Evolutionary conservation across 2,113 vertebrate species (phyloP).

Genomic region (Ellobius talpinus): DNA sequence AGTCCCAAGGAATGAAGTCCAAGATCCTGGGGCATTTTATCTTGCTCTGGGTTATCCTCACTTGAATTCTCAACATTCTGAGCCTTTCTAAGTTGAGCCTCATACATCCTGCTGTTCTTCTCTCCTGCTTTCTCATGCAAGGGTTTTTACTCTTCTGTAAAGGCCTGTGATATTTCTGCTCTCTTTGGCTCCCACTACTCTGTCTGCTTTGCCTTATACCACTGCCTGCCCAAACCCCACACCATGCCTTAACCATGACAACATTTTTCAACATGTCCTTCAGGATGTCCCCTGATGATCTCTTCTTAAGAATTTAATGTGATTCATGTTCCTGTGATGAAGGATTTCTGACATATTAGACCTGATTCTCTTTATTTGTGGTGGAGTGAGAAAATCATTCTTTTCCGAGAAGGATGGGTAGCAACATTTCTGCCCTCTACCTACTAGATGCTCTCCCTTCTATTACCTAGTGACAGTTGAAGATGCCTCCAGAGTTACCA

Average conservation of each 20-base stretch:
- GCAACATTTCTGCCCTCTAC: background rate
- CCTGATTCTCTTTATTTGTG: background rate
- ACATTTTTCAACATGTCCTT: background rate
- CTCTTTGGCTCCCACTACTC: background rate
- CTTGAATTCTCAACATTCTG: conserved; percentile 34
- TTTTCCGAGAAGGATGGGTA: background rate
- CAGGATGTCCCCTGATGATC: background rate
- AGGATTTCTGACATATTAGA: background rate
- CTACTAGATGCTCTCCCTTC: background rate
- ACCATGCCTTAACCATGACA: background rate
- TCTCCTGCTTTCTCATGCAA: background rate
- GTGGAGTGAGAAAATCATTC: background rate
- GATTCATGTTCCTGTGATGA: background rate
- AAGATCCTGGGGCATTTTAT: conserved; percentile 14
- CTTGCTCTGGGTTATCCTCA: background rate
- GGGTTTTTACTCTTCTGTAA: background rate
- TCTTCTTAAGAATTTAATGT: background rate
- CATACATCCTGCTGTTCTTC: background rate
- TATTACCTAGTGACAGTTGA: background rate
- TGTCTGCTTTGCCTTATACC: background rate
- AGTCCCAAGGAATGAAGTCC: background rate
- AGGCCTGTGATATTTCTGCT: background rate
- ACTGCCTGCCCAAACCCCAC: background rate
- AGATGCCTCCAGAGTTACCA: background rate
- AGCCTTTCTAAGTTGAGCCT: background rate